Evolutionary conservation across 1,140 invertebrate species (phyloP), one percentile per base, ranked within the genome.

Genomic region (Drosophila nebulosa): DNA sequence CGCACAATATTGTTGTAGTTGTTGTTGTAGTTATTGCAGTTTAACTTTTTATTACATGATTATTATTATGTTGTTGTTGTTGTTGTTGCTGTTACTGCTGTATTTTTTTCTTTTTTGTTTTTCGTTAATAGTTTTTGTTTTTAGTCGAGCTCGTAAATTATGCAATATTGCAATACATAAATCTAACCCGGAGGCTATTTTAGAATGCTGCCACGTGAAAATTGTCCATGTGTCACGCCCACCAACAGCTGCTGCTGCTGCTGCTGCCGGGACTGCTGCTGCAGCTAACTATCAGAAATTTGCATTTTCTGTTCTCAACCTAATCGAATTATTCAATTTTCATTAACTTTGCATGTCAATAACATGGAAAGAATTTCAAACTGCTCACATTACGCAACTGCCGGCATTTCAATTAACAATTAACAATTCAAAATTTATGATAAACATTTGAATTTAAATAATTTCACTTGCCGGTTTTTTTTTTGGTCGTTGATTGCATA

Each of bases 131-230:
- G 60, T 69, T 35, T 12, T 57, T 32, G 30, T 2, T 22, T 36
- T n/a, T 36, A 35, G 58, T 6, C 55, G 55, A 66, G 64, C 70
- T 83, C 64, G 53, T 83, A 78, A 75, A 83, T 83, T 74, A 69
- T 83, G 71, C 77, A 67, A 69, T 56, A 69, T 42, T 58, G 56
- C 79, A 61, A 61, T 61, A 69, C 66, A 84, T 79, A 75, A 83
- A 83, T 83, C 64, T 70, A 70, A 57, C 50, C 72, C 79, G 79
- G 77, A 84, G 79, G 75, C 79, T 84, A 64, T 72, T 72, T 74
- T 78, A 80, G 78, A 85, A 80, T 79, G 77, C 70, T 56, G 53
- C 58, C 79, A 76, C 73, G 78, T 76, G 81, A 78, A 86, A 84
- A 85, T 72, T 62, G 18, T 12, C 65, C 51, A 42, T 63, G 32